Base-by-base conservation (phyloP, 1,140 invertebrate genomes). In the Palaemon carinicauda region DNA sequence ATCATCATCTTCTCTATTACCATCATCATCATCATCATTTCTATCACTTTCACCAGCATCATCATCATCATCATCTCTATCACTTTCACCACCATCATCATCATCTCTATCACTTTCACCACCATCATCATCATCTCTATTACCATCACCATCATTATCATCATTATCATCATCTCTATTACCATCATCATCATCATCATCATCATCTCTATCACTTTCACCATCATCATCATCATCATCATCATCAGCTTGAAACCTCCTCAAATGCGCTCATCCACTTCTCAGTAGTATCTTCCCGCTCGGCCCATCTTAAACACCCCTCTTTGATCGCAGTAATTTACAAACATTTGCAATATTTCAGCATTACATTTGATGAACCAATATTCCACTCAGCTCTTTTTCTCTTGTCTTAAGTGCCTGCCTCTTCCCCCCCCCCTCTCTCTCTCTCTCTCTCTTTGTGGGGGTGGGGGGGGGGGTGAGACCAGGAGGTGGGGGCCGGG, bases 141-240 rank as follows among this genome's bases (percentile, higher is more conserved):
- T 5, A 69, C 24, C n/a, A 73, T 65, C 21, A 82, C 33, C 21
- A 82, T 82, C 51, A 80, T 21, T 27, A 78, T n/a, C 51, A 81
- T 50, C 54, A 74, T 54, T 52, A 81, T 65, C 71, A 82, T 52
- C 80, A 74, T 69, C 80, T 74, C 21, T 53, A 82, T 69, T 24
- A 71, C 50, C 31, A 82, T 41, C 21, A 9, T 7, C 5, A 9
- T 31, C 53, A 3, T 52, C 7, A 4, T 65, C 31, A 24, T 73
- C 53, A 73, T 9, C 7, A 19, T 41, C 33, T 24, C 19, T 2
- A 12, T 19, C 31, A 78, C 29, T 1, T 27, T 27, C 27, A 77
- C 21, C 79, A 81, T 60, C 69, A 60, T 52, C 53, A 73, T 24
- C 51, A 17, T 50, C 78, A 81, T 29, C 73, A 75, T 75, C 73